Base-by-base conservation (phyloP, 2,113 vertebrate genomes). In the Tretioscincus oriximinensis region DNA sequence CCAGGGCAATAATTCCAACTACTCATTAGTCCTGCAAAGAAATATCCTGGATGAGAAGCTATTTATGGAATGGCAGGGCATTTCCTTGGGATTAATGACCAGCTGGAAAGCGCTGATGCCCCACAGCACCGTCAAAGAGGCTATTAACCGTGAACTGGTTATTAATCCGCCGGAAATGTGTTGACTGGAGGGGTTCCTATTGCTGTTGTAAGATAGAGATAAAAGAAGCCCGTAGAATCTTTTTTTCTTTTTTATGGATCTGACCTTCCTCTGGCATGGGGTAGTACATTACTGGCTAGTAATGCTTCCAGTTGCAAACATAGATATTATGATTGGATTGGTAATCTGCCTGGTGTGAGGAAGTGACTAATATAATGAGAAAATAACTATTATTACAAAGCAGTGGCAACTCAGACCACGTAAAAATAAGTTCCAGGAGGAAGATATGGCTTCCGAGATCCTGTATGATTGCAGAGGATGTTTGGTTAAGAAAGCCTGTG, bases 281-380 rank as follows among this genome's bases (percentile, higher is more conserved):
- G 29, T 22, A 20, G 61, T 24, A 45, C 31, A 58, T 73, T 68
- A 60, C 51, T 75, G 41, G 82, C 31, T 85, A 84, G 77, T 64
- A 71, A 73, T 77, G 86, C 71, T 66, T 86, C 85, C 73, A 66
- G 10, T 14, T 45, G 58, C 75, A 28, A 72, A 45, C 54, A 64
- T 29, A 54, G 12, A 31, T 28, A 31, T 24, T 78, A 78, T 81
- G 70, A 86, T 80, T 80, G 65, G 54, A 41, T 81, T 65, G 31
- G 73, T 69, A 54, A 16, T 84, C 89, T 67, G 74, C 41, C n/a
- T 82, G 80, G 22, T 60, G 45, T 73, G 71, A 76, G 29, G 86
- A 82, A 80, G 26, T 9, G 80, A 58, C 63, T 49, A 90, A 73
- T 68, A 73, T 66, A 78, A 77, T 81, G 78, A 87, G 73, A 83